Base-by-base conservation (phyloP, 2,113 vertebrate species). In the Laticauda laticaudata region DNA sequence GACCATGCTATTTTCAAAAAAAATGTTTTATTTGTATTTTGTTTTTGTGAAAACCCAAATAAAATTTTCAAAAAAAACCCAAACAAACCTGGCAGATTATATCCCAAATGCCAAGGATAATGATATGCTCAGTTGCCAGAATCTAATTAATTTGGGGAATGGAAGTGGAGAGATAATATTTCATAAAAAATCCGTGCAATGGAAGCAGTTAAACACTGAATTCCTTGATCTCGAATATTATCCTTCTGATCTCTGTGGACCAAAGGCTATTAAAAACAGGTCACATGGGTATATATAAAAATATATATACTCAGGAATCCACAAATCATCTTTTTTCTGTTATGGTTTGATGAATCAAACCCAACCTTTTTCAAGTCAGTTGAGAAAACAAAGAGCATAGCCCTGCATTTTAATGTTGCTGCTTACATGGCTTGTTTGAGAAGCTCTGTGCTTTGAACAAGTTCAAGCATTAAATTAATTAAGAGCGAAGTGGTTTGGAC, bases 161-260 rank as follows among this genome's bases (percentile, higher is more conserved):
- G 24, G 86, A 69, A 57, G 85, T 69, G 53, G 14, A 12, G 4
- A 39, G 91, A 87, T 91, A 34, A 10, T 59, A 34, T 94, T 96
- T 94, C 94, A 55, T 87, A 92, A 24, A 94, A 59, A 93, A 96
- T 94, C 88, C 93, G 94, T 93, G 90, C 92, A 26, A 34, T 7
- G 43, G 91, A 93, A 95, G 94, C 93, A 43, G 90, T 96, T 93
- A 91, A 59, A 93, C 51, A 59, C 81, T 85, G 92, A 94, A 91
- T 92, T 34, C 91, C 92, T 86, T 59, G n/a, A 95, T 91, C 92
- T 90, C 2, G 5, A 59, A 95, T 53, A 87, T 93, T 57, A 93
- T 93, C 93, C 93, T 95, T 23, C 94, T 94, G 92, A 96, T 96
- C 92, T 95, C 95, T 92, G 53, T 3, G 91, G 95, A 92, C 95